Conservation (phyloP, 2,888 invertebrate genomes). For the Tolmerus cingulatus region DNA sequence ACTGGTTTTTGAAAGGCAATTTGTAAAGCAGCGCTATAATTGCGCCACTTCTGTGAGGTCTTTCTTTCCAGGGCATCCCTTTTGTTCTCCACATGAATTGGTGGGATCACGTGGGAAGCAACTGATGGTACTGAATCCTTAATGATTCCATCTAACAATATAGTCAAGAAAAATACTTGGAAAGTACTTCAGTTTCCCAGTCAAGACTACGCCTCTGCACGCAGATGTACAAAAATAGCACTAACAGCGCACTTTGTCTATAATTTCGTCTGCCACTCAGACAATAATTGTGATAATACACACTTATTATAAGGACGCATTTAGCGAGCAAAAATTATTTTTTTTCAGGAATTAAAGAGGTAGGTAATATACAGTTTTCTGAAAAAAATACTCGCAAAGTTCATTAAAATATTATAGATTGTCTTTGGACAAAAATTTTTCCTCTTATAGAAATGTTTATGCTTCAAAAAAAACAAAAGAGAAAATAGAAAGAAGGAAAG, state of each 20-base stretch:
- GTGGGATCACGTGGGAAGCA: neutral
- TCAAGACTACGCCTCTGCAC: neutral
- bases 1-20: neutral
- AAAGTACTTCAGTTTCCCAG: neutral
- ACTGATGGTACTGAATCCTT: neutral
- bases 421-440: neutral
- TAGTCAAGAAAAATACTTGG: neutral
- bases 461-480: no score
- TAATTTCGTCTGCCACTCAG: neutral
- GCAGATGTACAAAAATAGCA: neutral
- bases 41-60: neutral
- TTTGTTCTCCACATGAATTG: neutral
- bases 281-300: neutral
- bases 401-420: neutral
- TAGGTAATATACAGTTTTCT: neutral
- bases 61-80: neutral
- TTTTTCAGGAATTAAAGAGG: neutral
- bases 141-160: neutral
- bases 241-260: neutral
- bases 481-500: no score
- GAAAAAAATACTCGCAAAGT: neutral
- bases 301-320: neutral
- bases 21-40: neutral
- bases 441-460: no score
- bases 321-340: neutral